phyloP scores from a whole-genome alignment of 2,888 invertebrate genomes.

The Pyrochroa serraticornis region DNA sequence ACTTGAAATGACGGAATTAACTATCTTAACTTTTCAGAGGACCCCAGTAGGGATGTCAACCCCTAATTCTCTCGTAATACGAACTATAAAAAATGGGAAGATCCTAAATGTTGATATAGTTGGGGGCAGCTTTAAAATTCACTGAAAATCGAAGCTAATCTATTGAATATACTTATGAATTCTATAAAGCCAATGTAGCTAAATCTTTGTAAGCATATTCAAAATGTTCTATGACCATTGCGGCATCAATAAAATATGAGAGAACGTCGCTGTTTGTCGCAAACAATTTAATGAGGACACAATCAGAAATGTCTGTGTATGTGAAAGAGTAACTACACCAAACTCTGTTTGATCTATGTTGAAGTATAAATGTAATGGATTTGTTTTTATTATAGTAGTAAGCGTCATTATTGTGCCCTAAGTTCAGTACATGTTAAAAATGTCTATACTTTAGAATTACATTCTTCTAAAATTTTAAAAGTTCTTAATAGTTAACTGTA shows the following conservation, averaged over 20 bases:
- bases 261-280: slow-evolving; percentile 1
- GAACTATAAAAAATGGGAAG: background rate
- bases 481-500: slow-evolving; percentile 7
- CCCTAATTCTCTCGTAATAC: background rate
- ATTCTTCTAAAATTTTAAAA: slow-evolving; percentile 22
- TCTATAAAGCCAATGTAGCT: slow-evolving; percentile 14
- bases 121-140: slow-evolving; percentile 15
- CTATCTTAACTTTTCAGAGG: no score
- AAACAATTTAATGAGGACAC: slow-evolving; percentile 9
- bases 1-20: no score
- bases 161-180: background rate
- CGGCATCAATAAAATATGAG: slow-evolving; percentile 4
- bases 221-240: slow-evolving; percentile 7
- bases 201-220: slow-evolving; percentile 5
- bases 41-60: no score
- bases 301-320: slow-evolving; percentile 3
- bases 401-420: slow-evolving; percentile 55
- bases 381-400: slow-evolving; percentile 41
- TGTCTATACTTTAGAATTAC: slow-evolving; percentile 32
- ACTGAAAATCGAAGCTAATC: slow-evolving; percentile 4
- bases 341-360: slow-evolving; percentile 6
- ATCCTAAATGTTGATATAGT: background rate
- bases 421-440: slow-evolving; percentile 42
- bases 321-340: slow-evolving; percentile 11
- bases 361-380: slow-evolving; percentile 25